Evolutionary conservation across 2,113 vertebrate genomes (phyloP), one percentile per base, ranked within the genome.

Genomic region (Oceanodroma tethys): DNA sequence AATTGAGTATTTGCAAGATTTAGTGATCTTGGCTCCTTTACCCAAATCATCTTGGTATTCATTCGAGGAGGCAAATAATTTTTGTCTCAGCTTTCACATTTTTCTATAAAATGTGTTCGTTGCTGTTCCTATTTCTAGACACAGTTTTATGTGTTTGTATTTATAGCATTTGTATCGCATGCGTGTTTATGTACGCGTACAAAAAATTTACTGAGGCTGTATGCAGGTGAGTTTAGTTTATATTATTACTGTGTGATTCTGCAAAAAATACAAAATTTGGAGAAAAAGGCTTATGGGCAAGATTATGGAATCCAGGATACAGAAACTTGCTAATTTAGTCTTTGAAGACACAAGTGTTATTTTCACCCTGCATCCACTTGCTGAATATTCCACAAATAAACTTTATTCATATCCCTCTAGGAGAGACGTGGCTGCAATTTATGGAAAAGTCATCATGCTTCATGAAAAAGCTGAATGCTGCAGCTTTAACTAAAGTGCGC

Each of bases 401-500:
- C 20, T 92, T 96, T 94, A 97, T 96, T 94, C 91, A 90, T 91
- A 93, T 88, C 81, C 26, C 81, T 88, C 60, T 91, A 86, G 94
- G 89, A 96, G 58, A 91, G 73, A 88, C 3, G 86, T 94, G 93
- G 79, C 86, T 95, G 93, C 94, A 96, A 42, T 95, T 96, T 96
- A 94, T 95, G 95, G 93, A 95, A 97, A 78, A 45, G 84, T 96
- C 72, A 50, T 92, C 53, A 4, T 48, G 63, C 56, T 95, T 91
- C 65, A 36, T 53, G 93, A 75, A 88, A 91, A 74, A 96, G 95
- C 95, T 93, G 93, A 96, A 95, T 86, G 89, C 94, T 29, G 65
- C 79, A 71, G 78, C 93, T 94, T 91, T 84, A 70, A 74, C 65
- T 53, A 4, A 83, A 84, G 38, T 32, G 3, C 42, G 3, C 19